Percentiles rank a stretch among this genome's conserved stretches.
These are phyloP conservation scores for Papilio demoleus DNA, from an alignment of 2,888 invertebrate species.

Conservation along the genomic window DNA sequence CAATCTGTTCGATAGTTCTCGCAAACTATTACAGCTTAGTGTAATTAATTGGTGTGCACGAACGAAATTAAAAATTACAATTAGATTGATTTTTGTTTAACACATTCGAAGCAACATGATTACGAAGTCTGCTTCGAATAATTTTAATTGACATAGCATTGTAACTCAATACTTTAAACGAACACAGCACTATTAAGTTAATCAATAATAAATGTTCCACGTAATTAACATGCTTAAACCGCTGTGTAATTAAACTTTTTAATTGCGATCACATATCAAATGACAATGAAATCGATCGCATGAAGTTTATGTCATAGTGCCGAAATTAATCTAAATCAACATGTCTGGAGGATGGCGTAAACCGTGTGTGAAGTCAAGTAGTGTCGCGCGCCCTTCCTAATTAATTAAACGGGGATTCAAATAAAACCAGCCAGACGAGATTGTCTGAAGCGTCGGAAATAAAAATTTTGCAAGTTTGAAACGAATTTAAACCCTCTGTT, in stretches of 20 bases:
- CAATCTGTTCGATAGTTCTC: background rate
- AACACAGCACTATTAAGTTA: background rate
- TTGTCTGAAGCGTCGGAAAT: constrained; percentile 35
- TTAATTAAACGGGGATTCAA: constrained; percentile 40
- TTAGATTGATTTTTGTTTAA: background rate
- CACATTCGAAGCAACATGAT: background rate
- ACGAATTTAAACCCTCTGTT: constrained; percentile 18
- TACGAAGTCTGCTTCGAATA: background rate
- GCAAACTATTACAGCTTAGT: background rate
- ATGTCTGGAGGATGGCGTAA: constrained; percentile 27
- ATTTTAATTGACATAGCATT: background rate
- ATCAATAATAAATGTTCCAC: constrained; percentile 2
- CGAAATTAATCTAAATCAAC: constrained; percentile 28
- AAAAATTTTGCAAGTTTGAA: constrained; percentile 28
- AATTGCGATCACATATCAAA: constrained; percentile 12
- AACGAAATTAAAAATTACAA: background rate
- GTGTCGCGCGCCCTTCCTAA: constrained; percentile 35
- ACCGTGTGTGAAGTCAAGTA: constrained; percentile 35
- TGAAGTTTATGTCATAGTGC: constrained; percentile 18
- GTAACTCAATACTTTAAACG: background rate
- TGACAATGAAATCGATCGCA: constrained; percentile 26
- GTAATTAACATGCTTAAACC: constrained; percentile 2
- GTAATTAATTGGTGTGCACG: background rate
- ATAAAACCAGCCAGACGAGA: constrained; percentile 38
- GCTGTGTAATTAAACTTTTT: constrained; percentile 4